These are phyloP conservation scores for Eristalinus aeneus DNA, from an alignment of 2,888 invertebrate genomes.

Conservation along the genomic window DNA sequence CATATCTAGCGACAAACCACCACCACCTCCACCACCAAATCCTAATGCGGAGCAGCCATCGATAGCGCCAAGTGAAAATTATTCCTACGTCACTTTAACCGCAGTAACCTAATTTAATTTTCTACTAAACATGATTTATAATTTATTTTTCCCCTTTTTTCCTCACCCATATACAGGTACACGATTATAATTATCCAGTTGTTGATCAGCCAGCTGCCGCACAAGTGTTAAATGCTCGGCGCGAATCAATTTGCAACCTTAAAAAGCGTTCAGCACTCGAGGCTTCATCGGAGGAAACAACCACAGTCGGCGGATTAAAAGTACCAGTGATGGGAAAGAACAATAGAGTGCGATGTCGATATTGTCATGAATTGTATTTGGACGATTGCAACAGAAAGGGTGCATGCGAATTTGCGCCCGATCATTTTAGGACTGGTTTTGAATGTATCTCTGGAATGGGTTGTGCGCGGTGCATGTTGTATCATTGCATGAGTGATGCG, in stretches of 20 bases:
- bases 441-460: slow-evolving; percentile 91
- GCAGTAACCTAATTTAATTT: slow-evolving; percentile 81
- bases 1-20: slow-evolving; percentile 81
- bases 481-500: slow-evolving; percentile 95
- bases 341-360: slow-evolving; percentile 82
- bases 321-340: slow-evolving; percentile 74
- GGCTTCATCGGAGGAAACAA: slow-evolving; percentile 78
- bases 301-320: slow-evolving; percentile 52
- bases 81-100: slow-evolving; percentile 92
- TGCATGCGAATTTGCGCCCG: slow-evolving; percentile 92
- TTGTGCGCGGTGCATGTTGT: slow-evolving; percentile 94
- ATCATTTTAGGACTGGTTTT: slow-evolving; percentile 89
- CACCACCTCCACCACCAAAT: slow-evolving; percentile 72
- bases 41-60: slow-evolving; percentile 74
- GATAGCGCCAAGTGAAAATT: slow-evolving; percentile 84
- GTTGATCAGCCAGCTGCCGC: slow-evolving; percentile 80
- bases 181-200: slow-evolving; percentile 93
- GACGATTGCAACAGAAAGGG: slow-evolving; percentile 93
- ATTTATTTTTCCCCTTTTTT: slow-evolving; percentile 21
- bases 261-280: slow-evolving; percentile 85
- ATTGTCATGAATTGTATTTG: slow-evolving; percentile 90
- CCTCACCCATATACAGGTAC: slow-evolving; percentile 81
- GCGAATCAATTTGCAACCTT: slow-evolving; percentile 83
- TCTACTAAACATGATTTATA: slow-evolving; percentile 19
- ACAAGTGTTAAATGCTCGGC: slow-evolving; percentile 79